A percentile compares a stretch with the other conserved stretches of the same genome.
Conservation (phyloP, 2,888 invertebrate genomes). For the Noctuana brunneofusca region DNA sequence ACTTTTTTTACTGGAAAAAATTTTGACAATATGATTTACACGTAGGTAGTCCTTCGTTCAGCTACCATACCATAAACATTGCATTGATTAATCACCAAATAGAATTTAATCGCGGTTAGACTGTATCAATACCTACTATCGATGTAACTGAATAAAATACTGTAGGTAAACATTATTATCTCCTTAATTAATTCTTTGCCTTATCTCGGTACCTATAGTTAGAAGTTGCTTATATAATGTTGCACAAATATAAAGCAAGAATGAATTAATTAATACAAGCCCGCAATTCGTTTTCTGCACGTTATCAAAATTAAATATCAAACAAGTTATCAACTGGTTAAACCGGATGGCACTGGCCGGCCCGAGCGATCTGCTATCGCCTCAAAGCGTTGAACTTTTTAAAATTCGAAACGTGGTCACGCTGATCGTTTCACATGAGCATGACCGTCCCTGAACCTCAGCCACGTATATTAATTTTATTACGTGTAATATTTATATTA, state of each 20-base stretch:
- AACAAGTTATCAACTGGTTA: constrained; percentile 11
- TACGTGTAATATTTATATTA: constrained; percentile 3
- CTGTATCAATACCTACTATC: too few species aligned
- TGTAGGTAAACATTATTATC: too few species aligned
- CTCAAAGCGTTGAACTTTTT: constrained; percentile 17
- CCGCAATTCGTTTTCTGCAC: constrained; percentile 7
- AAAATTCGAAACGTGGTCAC: constrained; percentile 5
- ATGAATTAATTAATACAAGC: background rate
- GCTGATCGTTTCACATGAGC: constrained; percentile 8
- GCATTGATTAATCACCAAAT: too few species aligned
- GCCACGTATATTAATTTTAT: background rate
- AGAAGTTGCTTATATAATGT: too few species aligned
- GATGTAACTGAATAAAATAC: too few species aligned
- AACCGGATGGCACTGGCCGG: constrained; percentile 22
- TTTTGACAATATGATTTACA: too few species aligned
- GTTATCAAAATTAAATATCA: constrained; percentile 11
- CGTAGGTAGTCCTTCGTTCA: too few species aligned
- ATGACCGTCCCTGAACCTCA: constrained; percentile 12
- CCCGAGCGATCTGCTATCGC: background rate
- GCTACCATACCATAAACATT: too few species aligned
- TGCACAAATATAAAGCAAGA: background rate
- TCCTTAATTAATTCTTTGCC: too few species aligned
- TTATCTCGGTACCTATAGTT: too few species aligned
- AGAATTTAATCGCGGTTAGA: too few species aligned
- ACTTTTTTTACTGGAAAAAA: too few species aligned